phyloP scores from a whole-genome alignment of 2,113 vertebrate species.

The Baryphthengus martii region DNA sequence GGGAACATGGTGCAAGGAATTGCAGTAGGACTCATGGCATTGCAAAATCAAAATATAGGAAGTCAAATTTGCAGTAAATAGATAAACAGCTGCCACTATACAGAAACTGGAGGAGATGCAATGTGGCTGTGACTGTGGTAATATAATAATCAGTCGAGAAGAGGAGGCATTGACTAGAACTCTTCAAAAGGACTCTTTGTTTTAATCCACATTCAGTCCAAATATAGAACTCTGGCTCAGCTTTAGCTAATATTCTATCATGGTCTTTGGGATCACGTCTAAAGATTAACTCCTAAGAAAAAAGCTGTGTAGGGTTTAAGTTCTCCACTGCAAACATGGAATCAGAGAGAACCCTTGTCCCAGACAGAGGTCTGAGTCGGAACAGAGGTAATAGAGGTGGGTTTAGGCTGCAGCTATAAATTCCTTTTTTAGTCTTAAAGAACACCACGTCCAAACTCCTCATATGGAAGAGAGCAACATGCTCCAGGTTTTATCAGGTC shows the following conservation, averaged over 20 bases:
- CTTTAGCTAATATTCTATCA: background rate
- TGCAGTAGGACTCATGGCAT: background rate
- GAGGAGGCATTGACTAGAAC: background rate
- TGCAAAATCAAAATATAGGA: background rate
- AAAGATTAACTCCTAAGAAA: background rate
- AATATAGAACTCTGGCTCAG: conserved; percentile 14
- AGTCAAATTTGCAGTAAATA: background rate
- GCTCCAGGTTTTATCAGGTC: background rate
- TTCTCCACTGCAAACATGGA: background rate
- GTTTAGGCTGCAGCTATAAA: background rate
- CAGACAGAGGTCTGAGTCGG: background rate
- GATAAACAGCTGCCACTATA: background rate
- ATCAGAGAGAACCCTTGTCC: background rate
- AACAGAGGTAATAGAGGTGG: background rate
- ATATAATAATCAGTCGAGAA: background rate
- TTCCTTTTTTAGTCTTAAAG: background rate
- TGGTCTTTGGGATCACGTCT: background rate
- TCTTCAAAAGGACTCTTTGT: conserved; percentile 43
- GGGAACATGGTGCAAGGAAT: background rate
- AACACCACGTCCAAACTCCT: background rate
- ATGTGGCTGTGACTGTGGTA: background rate
- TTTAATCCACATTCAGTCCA: background rate
- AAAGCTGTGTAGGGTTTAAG: background rate
- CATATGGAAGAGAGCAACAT: background rate
- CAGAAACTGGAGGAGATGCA: background rate